phyloP scores from a whole-genome alignment of 1,140 invertebrate species.

The Heliconius congener region DNA sequence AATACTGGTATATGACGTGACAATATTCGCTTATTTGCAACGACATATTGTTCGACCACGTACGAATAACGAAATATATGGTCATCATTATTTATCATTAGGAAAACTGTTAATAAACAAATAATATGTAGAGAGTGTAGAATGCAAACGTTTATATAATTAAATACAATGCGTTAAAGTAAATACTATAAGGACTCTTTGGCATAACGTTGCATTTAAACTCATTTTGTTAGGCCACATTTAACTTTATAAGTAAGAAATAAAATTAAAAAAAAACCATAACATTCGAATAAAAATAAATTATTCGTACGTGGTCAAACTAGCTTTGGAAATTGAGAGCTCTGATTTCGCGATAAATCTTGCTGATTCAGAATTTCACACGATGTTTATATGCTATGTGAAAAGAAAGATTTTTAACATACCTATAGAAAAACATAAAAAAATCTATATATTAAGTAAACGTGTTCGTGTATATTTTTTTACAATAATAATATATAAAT shows the following conservation, averaged over 20 bases:
- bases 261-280: neutral
- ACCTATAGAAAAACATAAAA: neutral
- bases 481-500: slow-evolving; percentile 6
- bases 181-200: slow-evolving; percentile 32
- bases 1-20: slow-evolving; percentile 54
- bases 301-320: slow-evolving; percentile 20
- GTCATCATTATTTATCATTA: neutral
- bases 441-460: neutral
- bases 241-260: neutral
- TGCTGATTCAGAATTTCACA: neutral
- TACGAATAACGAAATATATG: slow-evolving; percentile 17
- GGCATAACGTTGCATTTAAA: slow-evolving; percentile 27
- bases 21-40: slow-evolving; percentile 38
- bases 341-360: neutral
- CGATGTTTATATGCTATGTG: neutral
- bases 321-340: slow-evolving; percentile 12
- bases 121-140: slow-evolving; percentile 20
- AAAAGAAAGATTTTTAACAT: neutral
- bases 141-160: slow-evolving; percentile 1
- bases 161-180: slow-evolving; percentile 17
- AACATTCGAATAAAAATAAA: neutral
- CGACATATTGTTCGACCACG: slow-evolving; percentile 31
- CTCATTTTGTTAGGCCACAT: slow-evolving; percentile 24
- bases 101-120: neutral
- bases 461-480: neutral